Evolutionary conservation across 2,888 invertebrate genomes (phyloP).

Genomic region (Pandemis heparana): DNA sequence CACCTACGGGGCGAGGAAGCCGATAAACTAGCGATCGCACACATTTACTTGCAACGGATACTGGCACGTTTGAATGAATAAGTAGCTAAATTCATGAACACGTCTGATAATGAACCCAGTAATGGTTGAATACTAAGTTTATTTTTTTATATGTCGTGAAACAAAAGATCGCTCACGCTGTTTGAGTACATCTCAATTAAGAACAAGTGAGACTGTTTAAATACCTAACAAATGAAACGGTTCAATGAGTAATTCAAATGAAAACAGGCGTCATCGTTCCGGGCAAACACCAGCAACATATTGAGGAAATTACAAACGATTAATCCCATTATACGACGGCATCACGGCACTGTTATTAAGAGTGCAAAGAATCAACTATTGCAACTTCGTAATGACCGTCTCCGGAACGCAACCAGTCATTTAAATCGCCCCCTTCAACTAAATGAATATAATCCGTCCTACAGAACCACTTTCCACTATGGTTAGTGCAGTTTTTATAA

Average conservation of each 20-base stretch:
- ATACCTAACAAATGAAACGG: conserved; percentile 77
- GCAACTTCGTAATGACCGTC: conserved; percentile 24
- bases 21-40: conserved; percentile 42
- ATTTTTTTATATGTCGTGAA: conserved; percentile 17
- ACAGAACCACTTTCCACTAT: conserved; percentile 64
- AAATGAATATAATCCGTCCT: conserved; percentile 54
- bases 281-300: conserved; percentile 53
- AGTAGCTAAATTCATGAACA: conserved; percentile 33
- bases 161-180: conserved; percentile 50
- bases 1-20: conserved; percentile 51
- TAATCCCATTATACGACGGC: conserved; percentile 38
- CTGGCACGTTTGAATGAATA: conserved; percentile 35
- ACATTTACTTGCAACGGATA: conserved; percentile 32
- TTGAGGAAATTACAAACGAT: conserved; percentile 52
- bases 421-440: conserved; percentile 22
- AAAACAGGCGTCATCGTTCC: conserved; percentile 66
- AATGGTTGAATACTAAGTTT: not conserved
- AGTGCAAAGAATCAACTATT: conserved; percentile 33
- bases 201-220: conserved; percentile 68
- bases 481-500: conserved; percentile 64
- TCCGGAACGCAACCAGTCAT: conserved; percentile 18
- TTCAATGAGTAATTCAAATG: conserved; percentile 78
- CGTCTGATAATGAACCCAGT: conserved; percentile 19
- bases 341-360: conserved; percentile 28
- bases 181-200: conserved; percentile 80